Evolutionary conservation across 2,888 invertebrate species (phyloP).

Genomic region (Spialia ferax): DNA sequence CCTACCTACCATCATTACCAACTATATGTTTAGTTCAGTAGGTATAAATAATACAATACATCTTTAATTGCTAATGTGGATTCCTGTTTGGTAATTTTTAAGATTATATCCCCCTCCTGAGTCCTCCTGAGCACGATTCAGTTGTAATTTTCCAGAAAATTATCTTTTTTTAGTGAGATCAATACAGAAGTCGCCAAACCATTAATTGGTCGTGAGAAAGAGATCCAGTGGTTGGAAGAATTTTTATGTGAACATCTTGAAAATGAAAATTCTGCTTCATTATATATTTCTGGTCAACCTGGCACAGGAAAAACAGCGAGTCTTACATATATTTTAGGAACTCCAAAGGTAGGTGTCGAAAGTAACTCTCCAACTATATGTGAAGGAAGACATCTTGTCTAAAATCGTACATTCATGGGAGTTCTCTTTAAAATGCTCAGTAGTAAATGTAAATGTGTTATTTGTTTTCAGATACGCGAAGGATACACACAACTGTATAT

Average conservation of each 20-base stretch:
- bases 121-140: neutral
- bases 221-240: constrained; percentile 89
- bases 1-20: too few relatives aligned
- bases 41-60: too few relatives aligned
- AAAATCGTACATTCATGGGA: too few relatives aligned
- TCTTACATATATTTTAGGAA: constrained; percentile 90
- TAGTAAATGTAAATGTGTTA: too few relatives aligned
- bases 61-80: too few relatives aligned
- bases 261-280: constrained; percentile 90
- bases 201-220: constrained; percentile 93
- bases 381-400: too few relatives aligned
- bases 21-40: too few relatives aligned
- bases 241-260: constrained; percentile 90
- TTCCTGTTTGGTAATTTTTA: too few relatives aligned
- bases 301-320: constrained; percentile 99
- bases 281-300: constrained; percentile 98
- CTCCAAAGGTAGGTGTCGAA: constrained; percentile 87
- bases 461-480: constrained; percentile 74
- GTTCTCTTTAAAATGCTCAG: too few relatives aligned
- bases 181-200: constrained; percentile 54
- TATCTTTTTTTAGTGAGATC: constrained; percentile 42
- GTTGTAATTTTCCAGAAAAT: neutral
- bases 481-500: constrained; percentile 89
- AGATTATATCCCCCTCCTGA: too few relatives aligned
- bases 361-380: too few relatives aligned